Percentiles rank a stretch among this genome's conserved stretches.
Evolutionary conservation across 2,797 vertebrate species (phyloP).

Genomic region (Acridotheres tristis): DNA sequence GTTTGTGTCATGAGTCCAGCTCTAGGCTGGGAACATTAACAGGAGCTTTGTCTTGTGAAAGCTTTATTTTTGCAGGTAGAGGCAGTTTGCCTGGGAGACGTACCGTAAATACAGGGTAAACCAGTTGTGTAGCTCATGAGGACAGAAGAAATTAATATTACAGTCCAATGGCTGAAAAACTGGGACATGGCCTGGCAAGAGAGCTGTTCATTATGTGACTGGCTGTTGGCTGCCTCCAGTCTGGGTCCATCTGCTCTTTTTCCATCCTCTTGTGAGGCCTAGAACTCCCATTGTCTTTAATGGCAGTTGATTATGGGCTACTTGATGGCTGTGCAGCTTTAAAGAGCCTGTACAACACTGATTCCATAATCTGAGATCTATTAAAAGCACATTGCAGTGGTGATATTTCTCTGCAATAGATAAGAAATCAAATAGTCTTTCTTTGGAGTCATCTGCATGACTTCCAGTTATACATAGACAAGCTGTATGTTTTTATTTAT

Average conservation of each 20-base stretch:
- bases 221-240: not conserved
- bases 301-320: not conserved
- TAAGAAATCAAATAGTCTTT: not conserved
- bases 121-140: not conserved
- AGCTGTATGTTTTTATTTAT: not conserved
- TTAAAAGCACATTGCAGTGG: not conserved
- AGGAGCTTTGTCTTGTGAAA: not conserved
- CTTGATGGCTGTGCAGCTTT: not conserved
- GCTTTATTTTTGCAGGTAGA: slow-evolving; percentile 4
- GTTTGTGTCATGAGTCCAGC: not conserved
- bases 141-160: not conserved
- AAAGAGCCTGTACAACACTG: not conserved
- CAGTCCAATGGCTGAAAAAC: not conserved
- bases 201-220: not conserved
- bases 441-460: not conserved
- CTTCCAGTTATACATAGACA: not conserved
- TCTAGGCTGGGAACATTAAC: not conserved
- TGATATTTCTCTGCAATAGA: not conserved
- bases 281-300: not conserved
- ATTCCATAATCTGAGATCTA: not conserved
- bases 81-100: not conserved
- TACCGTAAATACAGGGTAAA: not conserved
- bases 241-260: not conserved
- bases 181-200: not conserved
- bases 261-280: not conserved